These are phyloP conservation scores for Thelaira solivaga DNA, from an alignment of 2,888 invertebrate genomes.

Conservation along the genomic window DNA sequence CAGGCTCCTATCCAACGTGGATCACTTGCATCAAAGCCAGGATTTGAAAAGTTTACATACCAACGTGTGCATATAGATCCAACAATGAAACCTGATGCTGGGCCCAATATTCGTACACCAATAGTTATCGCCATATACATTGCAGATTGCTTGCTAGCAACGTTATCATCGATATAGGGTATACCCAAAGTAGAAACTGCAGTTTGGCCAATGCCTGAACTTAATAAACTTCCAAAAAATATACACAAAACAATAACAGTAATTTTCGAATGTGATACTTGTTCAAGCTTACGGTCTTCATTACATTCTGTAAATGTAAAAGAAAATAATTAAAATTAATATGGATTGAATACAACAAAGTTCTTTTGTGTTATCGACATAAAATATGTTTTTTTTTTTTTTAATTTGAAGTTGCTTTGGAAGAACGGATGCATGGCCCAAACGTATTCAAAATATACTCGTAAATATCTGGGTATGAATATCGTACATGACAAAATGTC, in stretches of 20 bases:
- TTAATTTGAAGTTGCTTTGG: no score
- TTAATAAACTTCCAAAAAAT: conserved; percentile 91
- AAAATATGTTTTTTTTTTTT: no score
- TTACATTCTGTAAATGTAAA: conserved; percentile 78
- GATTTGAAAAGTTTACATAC: conserved; percentile 88
- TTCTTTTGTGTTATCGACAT: no score
- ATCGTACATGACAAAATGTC: no score
- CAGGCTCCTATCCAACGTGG: conserved; percentile 97
- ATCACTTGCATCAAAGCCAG: conserved; percentile 87
- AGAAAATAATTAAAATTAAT: background rate
- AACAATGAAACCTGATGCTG: conserved; percentile 92
- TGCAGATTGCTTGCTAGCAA: conserved; percentile 93
- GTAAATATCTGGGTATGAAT: no score
- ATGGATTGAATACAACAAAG: no score
- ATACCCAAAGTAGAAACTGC: conserved; percentile 94
- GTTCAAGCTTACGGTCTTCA: conserved; percentile 81
- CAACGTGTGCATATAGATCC: conserved; percentile 92
- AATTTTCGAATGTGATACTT: conserved; percentile 85
- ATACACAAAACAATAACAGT: conserved; percentile 90
- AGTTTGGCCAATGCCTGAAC: conserved; percentile 94
- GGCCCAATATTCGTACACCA: conserved; percentile 92
- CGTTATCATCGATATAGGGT: conserved; percentile 95
- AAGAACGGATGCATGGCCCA: no score
- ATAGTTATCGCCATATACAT: conserved; percentile 96
- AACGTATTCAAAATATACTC: no score